Evolutionary conservation across 2,113 vertebrate genomes (phyloP).

Genomic region (Aegypius monachus): DNA sequence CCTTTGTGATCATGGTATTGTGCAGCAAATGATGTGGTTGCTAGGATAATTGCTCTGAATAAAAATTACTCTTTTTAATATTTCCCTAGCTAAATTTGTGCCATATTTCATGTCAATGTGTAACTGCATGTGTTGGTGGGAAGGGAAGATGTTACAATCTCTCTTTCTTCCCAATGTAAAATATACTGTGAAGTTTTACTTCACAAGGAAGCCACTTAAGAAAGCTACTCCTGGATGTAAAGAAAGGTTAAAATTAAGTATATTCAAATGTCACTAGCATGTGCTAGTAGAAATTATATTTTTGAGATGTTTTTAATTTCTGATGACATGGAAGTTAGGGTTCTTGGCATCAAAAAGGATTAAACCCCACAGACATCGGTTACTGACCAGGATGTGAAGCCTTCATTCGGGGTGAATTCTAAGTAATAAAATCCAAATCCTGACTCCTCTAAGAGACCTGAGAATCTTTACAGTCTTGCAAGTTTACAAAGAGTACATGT

Average conservation of each 20-base stretch:
- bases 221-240: neutral
- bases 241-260: neutral
- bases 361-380: neutral
- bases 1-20: neutral
- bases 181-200: neutral
- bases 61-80: neutral
- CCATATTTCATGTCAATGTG: constrained; percentile 19
- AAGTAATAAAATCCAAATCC: neutral
- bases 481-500: neutral
- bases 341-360: neutral
- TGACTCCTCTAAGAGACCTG: neutral
- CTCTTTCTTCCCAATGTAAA: neutral
- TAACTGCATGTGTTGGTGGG: neutral
- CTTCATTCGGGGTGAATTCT: neutral
- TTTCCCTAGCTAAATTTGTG: neutral
- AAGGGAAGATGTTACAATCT: constrained; percentile 7
- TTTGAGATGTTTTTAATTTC: neutral
- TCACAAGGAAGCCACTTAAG: neutral
- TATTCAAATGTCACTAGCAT: neutral
- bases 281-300: neutral
- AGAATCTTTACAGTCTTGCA: neutral
- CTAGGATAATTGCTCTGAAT: neutral
- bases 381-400: neutral
- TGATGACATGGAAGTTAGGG: neutral
- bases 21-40: neutral